phyloP scores from a whole-genome alignment of 2,797 vertebrate genomes.

The Falco peregrinus region DNA sequence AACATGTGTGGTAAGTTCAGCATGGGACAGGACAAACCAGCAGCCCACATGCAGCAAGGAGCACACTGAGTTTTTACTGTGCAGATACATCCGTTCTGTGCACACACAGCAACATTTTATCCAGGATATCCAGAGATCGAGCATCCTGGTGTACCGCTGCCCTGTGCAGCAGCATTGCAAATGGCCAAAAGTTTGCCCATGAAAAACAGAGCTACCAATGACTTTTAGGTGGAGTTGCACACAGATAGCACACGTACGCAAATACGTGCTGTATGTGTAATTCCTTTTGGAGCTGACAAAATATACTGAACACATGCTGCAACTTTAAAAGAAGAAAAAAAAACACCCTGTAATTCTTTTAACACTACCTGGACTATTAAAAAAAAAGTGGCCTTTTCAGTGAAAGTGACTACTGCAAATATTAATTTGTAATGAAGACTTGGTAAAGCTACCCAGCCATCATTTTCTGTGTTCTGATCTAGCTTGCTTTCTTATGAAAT shows the following conservation, averaged over 20 bases:
- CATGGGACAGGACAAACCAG: neutral
- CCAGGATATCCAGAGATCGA: neutral
- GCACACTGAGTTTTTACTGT: neutral
- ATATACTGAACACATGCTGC: neutral
- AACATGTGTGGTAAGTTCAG: neutral
- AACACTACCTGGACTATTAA: neutral
- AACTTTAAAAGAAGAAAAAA: neutral
- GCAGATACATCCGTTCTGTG: too few relatives aligned
- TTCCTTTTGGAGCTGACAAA: neutral
- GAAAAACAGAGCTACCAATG: neutral
- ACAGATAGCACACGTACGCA: neutral
- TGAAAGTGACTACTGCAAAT: neutral
- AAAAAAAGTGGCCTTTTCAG: neutral
- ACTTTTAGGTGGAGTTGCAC: neutral
- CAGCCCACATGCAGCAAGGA: fast-evolving
- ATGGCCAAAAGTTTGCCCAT: neutral
- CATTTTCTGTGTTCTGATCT: neutral
- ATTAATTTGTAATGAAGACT: neutral
- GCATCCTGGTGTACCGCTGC: too few relatives aligned
- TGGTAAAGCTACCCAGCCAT: neutral
- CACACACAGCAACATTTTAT: neutral
- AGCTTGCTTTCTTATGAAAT: neutral
- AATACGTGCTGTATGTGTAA: fast-evolving
- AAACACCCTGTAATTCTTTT: neutral
- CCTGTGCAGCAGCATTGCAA: neutral